Percentiles rank a stretch among this genome's conserved stretches.
phyloP scores from a whole-genome alignment of 1,140 invertebrate species.

The Calycopis cecrops region DNA sequence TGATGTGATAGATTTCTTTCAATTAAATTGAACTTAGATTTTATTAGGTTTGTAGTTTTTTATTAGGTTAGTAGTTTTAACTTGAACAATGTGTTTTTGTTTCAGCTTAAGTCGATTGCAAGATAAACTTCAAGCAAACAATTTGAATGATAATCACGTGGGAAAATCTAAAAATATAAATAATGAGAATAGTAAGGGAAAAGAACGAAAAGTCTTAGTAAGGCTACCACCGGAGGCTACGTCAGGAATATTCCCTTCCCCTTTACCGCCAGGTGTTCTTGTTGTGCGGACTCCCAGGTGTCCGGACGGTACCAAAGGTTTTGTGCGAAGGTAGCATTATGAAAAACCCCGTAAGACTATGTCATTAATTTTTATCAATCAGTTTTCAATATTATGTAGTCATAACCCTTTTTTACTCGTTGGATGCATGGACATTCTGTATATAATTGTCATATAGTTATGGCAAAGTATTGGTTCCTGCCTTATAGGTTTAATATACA shows the following conservation, averaged over 20 bases:
- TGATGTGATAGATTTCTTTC: too few species aligned
- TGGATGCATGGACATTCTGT: neutral
- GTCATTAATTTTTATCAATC: neutral
- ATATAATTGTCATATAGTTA: neutral
- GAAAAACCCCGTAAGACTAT: constrained; percentile 13
- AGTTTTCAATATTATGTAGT: neutral
- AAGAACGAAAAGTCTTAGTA: constrained; percentile 53
- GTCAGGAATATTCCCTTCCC: constrained; percentile 57
- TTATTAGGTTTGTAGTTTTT: too few species aligned
- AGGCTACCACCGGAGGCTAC: constrained; percentile 48
- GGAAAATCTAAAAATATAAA: constrained; percentile 38
- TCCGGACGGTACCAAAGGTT: constrained; percentile 76
- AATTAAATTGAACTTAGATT: too few species aligned
- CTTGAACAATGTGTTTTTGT: constrained; percentile 17
- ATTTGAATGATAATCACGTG: constrained; percentile 55
- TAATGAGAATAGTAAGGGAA: constrained; percentile 53
- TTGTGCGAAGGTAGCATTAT: constrained; percentile 75
- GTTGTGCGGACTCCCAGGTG: constrained; percentile 74
- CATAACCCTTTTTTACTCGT: neutral
- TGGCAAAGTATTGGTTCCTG: constrained; percentile 4
- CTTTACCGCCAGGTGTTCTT: constrained; percentile 66
- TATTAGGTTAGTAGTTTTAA: too few species aligned
- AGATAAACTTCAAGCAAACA: constrained; percentile 65
- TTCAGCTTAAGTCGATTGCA: constrained; percentile 59
- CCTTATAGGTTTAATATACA: too few species aligned